phyloP scores from a whole-genome alignment of 2,888 invertebrate species.

The Coenonympha glycerion region DNA sequence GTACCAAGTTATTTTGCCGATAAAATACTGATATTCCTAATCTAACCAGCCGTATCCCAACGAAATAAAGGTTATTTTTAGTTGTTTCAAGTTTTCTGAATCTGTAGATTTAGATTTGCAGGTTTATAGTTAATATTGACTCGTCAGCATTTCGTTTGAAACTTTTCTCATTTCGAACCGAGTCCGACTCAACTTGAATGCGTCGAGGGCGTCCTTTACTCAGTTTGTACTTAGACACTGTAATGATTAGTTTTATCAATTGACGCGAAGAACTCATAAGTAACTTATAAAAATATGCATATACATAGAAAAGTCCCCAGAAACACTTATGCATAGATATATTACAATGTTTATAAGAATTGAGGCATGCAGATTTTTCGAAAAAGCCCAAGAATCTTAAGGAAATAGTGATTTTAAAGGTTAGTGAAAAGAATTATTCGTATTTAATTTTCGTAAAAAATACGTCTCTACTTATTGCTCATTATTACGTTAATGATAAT shows the following conservation, averaged over 20 bases:
- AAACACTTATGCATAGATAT: too few relatives aligned
- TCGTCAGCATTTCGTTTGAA: constrained; percentile 67
- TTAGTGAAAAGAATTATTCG: too few relatives aligned
- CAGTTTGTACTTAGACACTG: constrained; percentile 36
- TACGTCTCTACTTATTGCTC: too few relatives aligned
- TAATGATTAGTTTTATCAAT: constrained; percentile 28
- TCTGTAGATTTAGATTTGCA: constrained; percentile 36
- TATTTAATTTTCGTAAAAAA: too few relatives aligned
- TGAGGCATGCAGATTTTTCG: too few relatives aligned
- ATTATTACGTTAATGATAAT: too few relatives aligned
- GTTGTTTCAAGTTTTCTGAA: constrained; percentile 12
- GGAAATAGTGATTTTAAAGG: too few relatives aligned
- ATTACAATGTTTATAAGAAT: too few relatives aligned
- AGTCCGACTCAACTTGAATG: constrained; percentile 46
- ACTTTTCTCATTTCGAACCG: constrained; percentile 73
- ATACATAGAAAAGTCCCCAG: too few relatives aligned
- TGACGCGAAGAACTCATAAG: neutral
- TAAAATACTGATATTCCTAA: neutral
- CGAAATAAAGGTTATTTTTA: constrained; percentile 23
- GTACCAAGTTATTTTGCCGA: constrained; percentile 19
- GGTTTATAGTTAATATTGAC: constrained; percentile 71
- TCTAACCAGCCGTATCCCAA: constrained; percentile 1
- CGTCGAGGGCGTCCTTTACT: constrained; percentile 33
- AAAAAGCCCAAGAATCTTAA: too few relatives aligned
- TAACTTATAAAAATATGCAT: too few relatives aligned